Evolutionary conservation across 1,140 invertebrate species (phyloP), one percentile per base, ranked within the genome.

Genomic region (Sinella curviseta): DNA sequence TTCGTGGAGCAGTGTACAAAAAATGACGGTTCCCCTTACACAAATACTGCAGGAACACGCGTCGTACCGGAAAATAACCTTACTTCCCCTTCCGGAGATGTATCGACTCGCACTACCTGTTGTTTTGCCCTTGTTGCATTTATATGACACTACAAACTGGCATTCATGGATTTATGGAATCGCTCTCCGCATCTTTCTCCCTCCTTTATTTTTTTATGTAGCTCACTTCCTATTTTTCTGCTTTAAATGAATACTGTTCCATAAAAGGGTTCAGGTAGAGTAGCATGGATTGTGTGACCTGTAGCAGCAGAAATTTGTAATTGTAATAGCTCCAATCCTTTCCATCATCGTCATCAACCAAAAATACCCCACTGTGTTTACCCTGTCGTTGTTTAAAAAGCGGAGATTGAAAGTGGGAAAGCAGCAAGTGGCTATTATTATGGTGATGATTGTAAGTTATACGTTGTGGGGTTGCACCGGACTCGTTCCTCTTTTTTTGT

Each of bases 61-160:
- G 65, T 70, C 65, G 28, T 70, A 33, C 65, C 65, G 65, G 65
- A 70, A 70, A 70, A 70, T 70, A 30, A 70, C 28, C 65, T 30
- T 70, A 33, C 65, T 70, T 70, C 65, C 65, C 65, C 30, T 70
- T 70, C 65, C 65, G 65, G 65, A 70, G 26, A 31, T 30, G 65
- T 8, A n/a, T 4, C 24, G 57, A 60, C 3, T 48, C 39, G 17
- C n/a, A 24, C 55, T 70, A 70, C 65, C 65, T 70, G 65, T 70
- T 70, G 65, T 12, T 48, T 20, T 20, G 20, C 39, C 39, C 39
- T 48, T 48, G 8, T 8, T 48, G 8, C 39, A 48, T 48, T 8
- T 48, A 8, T 20, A 48, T 48, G 39, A 48, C 39, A n/a, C n/a
- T n/a, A n/a, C n/a, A n/a, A n/a, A n/a, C n/a, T n/a, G n/a, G n/a